Base-by-base conservation (phyloP, 1,140 invertebrate genomes). In the Xylocopa sonorina region DNA sequence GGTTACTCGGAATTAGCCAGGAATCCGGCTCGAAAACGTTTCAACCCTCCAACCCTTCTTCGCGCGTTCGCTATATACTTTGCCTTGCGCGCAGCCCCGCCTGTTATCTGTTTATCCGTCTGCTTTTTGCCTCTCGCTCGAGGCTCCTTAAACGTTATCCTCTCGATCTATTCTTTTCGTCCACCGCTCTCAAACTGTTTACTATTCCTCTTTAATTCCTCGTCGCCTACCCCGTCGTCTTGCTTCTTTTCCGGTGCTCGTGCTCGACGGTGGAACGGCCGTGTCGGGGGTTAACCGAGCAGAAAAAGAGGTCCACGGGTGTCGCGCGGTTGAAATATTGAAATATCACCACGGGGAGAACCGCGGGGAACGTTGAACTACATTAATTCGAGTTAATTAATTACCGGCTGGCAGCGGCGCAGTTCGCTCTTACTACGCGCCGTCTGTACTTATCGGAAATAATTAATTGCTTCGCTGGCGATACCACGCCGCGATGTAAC, bases 361-460 rank as follows among this genome's bases (percentile, higher is more conserved):
- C 48, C 41, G 32, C 32, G 43, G 14, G n/a, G 69, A 43, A 75
- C 57, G 64, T 58, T 83, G 55, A 64, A 74, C 68, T 76, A 80
- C 67, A 80, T 84, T 84, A 84, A 84, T 84, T 83, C 77, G 38
- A 60, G 66, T 68, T 80, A 80, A 84, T 84, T 84, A 84, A 84
- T 84, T 84, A 84, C 55, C 62, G 66, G 58, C 58, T 68, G 77
- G 48, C 69, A 64, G 53, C 57, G 53, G 69, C 63, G 51, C 81
- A 72, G 62, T 63, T 50, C 77, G 67, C 83, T 76, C 71, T 80
- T 84, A 68, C 64, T 27, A 34, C 46, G 48, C 48, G 32, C n/a
- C 53, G 66, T 32, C 32, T 76, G 48, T 78, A 83, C 82, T 84
- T 84, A 84, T 84, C 78, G 79, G 83, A 80, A 80, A 83, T 84